These are phyloP conservation scores for Peromyscus aztecus DNA, from an alignment of 2,797 vertebrate species.

Conservation along the genomic window DNA sequence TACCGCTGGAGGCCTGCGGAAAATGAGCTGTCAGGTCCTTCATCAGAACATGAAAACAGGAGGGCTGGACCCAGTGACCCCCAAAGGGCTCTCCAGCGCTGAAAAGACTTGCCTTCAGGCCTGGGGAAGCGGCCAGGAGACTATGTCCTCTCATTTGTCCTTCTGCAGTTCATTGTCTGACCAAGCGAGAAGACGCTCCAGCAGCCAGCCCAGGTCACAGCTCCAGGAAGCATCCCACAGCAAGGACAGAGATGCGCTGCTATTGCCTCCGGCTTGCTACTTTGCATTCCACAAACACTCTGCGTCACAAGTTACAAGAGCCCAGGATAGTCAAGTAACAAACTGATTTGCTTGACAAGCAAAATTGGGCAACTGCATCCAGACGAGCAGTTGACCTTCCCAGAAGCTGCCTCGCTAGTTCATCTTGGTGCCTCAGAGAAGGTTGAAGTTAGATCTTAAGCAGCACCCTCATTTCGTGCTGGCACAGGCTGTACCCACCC, in stretches of 20 bases:
- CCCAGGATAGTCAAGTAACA: not conserved
- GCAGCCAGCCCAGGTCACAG: not conserved
- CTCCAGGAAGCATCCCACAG: not conserved
- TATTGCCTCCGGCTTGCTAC: rapidly evolving
- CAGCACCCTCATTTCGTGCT: not conserved
- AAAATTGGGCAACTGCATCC: not conserved
- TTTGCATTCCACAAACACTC: not conserved
- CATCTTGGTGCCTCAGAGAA: not conserved
- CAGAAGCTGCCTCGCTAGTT: not conserved
- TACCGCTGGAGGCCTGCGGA: not conserved
- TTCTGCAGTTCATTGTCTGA: not conserved
- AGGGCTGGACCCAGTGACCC: conserved; percentile 23
- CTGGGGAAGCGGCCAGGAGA: not conserved
- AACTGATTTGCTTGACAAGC: not conserved
- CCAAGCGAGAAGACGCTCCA: not conserved
- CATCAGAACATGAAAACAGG: conserved; percentile 64
- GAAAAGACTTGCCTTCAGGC: not conserved
- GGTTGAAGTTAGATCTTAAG: not conserved
- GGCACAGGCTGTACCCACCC: not conserved
- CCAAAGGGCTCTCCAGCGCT: not conserved
- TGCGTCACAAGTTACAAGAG: not conserved
- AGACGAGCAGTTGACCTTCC: not conserved
- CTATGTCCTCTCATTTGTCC: not conserved
- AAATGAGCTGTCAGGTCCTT: conserved; percentile 59
- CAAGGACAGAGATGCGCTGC: not conserved